Evolutionary conservation across 2,888 invertebrate genomes (phyloP).

Genomic region (Rhimphoctona megacephalus): DNA sequence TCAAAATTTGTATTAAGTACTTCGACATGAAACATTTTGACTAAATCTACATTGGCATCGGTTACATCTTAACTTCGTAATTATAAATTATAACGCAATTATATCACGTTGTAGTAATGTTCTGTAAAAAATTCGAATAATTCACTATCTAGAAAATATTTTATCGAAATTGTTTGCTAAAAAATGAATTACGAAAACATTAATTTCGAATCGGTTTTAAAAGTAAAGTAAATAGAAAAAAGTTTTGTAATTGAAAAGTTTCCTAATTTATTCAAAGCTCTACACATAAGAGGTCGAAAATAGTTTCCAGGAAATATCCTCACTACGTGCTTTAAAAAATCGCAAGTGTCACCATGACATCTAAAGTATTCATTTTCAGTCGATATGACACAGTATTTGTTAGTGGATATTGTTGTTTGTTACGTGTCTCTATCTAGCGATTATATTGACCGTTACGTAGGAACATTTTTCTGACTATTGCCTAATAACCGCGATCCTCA

Average conservation of each 20-base stretch:
- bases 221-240: background rate
- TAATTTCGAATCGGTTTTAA: background rate
- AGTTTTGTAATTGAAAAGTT: background rate
- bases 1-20: too few species aligned
- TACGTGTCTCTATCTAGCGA: slow-evolving; percentile 1
- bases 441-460: slow-evolving; percentile 8
- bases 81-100: too few species aligned
- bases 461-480: slow-evolving; percentile 6
- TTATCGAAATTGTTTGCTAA: too few species aligned
- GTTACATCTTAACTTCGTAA: too few species aligned
- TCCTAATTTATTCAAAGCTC: background rate
- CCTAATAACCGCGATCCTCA: background rate
- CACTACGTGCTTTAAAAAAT: background rate
- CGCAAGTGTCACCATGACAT: slow-evolving; percentile 3
- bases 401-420: background rate
- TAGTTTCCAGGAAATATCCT: background rate
- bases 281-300: background rate
- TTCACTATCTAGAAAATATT: too few species aligned
- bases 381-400: background rate
- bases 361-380: background rate
- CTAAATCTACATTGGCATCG: too few species aligned
- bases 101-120: too few species aligned
- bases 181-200: too few species aligned
- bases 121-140: too few species aligned
- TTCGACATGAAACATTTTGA: too few species aligned